Percentiles rank a stretch among this genome's conserved stretches.
These are phyloP conservation scores for Doris montereyensis DNA, from an alignment of 2,888 invertebrate species.

Conservation along the genomic window DNA sequence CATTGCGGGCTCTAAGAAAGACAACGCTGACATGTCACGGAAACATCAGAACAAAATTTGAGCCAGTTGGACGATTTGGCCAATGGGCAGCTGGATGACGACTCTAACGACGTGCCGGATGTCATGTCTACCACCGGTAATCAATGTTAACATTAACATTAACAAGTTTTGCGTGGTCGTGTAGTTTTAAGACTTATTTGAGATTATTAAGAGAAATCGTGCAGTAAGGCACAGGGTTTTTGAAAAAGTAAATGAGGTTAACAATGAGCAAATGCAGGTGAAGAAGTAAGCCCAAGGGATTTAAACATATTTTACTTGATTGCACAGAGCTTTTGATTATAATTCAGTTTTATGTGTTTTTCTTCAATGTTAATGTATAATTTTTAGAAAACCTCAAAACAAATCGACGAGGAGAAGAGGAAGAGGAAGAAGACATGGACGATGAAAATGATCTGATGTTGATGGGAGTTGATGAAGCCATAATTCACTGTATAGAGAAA, in stretches of 20 bases:
- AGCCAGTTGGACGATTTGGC: constrained; percentile 64
- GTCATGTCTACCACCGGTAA: constrained; percentile 48
- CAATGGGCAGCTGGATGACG: constrained; percentile 66
- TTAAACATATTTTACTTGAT: no score
- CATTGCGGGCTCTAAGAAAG: constrained; percentile 52
- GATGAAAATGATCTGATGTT: constrained; percentile 75
- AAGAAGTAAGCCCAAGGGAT: no score
- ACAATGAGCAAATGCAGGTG: no score
- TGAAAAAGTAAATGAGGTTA: no score
- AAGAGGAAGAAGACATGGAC: constrained; percentile 59
- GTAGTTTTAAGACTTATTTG: no score
- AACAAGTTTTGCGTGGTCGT: no score
- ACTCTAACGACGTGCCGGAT: constrained; percentile 74
- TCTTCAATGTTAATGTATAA: no score
- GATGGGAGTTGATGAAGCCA: constrained; percentile 90
- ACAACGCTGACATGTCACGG: constrained; percentile 53
- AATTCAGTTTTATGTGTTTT: no score
- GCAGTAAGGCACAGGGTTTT: no score
- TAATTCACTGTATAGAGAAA: constrained; percentile 91
- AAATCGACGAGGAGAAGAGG: constrained; percentile 72
- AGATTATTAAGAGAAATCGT: no score
- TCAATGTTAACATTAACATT: no score
- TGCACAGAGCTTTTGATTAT: no score
- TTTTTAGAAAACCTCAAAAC: constrained; percentile 43
- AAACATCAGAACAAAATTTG: constrained; percentile 52